Conservation (phyloP, 2,113 vertebrate species). For the Caracal caracal region DNA sequence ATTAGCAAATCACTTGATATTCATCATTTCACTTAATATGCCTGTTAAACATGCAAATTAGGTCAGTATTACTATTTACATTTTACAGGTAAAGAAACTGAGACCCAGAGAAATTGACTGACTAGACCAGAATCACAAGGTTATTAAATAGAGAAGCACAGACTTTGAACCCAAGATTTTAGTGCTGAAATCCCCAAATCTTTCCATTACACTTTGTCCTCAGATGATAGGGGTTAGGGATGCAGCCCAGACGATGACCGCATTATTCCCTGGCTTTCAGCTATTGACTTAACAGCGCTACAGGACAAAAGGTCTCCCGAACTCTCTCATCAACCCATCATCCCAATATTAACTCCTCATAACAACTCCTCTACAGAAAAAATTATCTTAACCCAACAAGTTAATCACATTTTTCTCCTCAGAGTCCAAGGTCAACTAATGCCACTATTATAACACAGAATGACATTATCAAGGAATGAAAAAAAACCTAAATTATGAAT, state of each 20-base stretch:
- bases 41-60: not conserved
- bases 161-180: constrained; percentile 36
- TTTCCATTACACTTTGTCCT: constrained; percentile 3
- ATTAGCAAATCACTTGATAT: constrained; percentile 30
- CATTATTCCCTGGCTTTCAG: not conserved
- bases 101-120: not conserved
- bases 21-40: constrained; percentile 34
- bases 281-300: not conserved
- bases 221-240: not conserved
- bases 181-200: not conserved
- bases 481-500: constrained; percentile 30
- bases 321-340: not conserved
- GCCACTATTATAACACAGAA: not conserved
- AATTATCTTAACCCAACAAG: not conserved
- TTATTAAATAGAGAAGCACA: not conserved
- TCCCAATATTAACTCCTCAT: not conserved
- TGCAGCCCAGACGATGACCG: not conserved
- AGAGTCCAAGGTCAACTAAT: constrained; percentile 11
- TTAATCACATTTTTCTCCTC: constrained; percentile 17
- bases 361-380: not conserved
- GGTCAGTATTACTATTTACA: constrained; percentile 1
- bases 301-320: not conserved
- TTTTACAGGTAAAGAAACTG: constrained; percentile 26
- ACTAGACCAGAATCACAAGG: constrained; percentile 33
- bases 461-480: constrained; percentile 20